Base-by-base conservation (phyloP, 1,140 invertebrate species). In the fruit fly (Drosophila melanogaster) region DNA sequence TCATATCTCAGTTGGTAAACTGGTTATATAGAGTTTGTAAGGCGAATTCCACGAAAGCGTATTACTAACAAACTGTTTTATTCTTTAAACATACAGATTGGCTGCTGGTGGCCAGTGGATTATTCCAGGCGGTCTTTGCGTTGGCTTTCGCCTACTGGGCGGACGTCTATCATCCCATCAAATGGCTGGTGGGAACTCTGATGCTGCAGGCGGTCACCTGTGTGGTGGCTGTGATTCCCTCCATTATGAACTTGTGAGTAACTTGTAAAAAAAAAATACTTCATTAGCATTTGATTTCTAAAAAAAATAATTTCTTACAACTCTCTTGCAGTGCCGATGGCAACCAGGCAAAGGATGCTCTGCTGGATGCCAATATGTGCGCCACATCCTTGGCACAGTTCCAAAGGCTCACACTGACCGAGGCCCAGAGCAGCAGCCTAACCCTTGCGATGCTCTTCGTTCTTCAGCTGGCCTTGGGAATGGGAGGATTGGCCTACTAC, bases 401-500 rank as follows among this genome's bases (percentile, higher is more conserved):
- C 44, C 83, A 73, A 61, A 65, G 35, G 7, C 38, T 85, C 8
- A 80, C 75, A 1, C 57, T 91, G 8, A 85, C 78, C 1, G 49
- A 62, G 24, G 57, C 55, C 8, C 85, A 92, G 49, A 86, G 86
- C 51, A 80, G 79, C 44, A 73, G 57, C 10, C 17, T 76, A 7
- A 94, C 93, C 1, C 77, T 95, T 7, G 80, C 89, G 10, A 77
- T 95, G 49, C 78, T 96, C 0, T 94, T 95, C 57, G 33, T 93
- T 0, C 93, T 94, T 0, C 95, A 96, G 81, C 89, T 95, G 60
- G 78, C 94, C 2, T 92, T 93, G 46, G 95, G 94, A 11, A 91
- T 95, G 44, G 94, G 93, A 8, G 93, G 93, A 15, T 92, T 95
- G 41, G 93, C 94, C 0, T 95, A 95, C 72, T 95, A 94, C 73